A percentile compares a stretch with the other conserved stretches of the same genome.
These are phyloP conservation scores for Nomada goodeniana DNA, from an alignment of 2,888 invertebrate genomes.

Conservation along the genomic window DNA sequence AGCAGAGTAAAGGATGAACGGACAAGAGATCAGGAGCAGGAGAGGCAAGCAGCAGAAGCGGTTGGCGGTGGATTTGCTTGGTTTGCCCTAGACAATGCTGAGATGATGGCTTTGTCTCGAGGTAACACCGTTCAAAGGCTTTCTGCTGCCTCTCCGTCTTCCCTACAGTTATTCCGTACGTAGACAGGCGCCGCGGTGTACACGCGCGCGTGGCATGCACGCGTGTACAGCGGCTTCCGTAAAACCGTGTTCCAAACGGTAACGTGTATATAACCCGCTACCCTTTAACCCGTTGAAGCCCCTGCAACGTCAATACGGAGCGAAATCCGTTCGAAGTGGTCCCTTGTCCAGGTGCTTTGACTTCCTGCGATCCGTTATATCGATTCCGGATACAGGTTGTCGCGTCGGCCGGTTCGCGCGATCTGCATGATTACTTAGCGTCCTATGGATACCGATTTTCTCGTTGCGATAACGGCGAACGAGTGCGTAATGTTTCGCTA, in stretches of 20 bases:
- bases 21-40: slow-evolving; percentile 22
- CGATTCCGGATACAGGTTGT: slow-evolving; percentile 45
- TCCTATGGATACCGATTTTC: neutral
- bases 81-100: slow-evolving; percentile 80
- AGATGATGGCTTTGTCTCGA: slow-evolving; percentile 81
- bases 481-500: slow-evolving; percentile 27
- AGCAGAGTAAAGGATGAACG: slow-evolving; percentile 59
- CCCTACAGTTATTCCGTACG: slow-evolving; percentile 32
- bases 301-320: slow-evolving; percentile 26
- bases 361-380: slow-evolving; percentile 52
- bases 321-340: slow-evolving; percentile 50
- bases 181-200: neutral
- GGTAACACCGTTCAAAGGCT: slow-evolving; percentile 78
- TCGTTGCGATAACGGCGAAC: slow-evolving; percentile 11
- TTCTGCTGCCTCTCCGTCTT: slow-evolving; percentile 60
- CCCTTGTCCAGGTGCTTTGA: slow-evolving; percentile 53
- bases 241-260: slow-evolving; percentile 39
- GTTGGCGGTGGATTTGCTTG: slow-evolving; percentile 81
- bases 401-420: neutral
- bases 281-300: slow-evolving; percentile 39
- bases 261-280: slow-evolving; percentile 35
- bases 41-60: slow-evolving; percentile 57
- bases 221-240: slow-evolving; percentile 1
- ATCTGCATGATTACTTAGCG: slow-evolving; percentile 28
- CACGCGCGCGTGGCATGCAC: neutral